Evolutionary conservation across 2,113 vertebrate genomes (phyloP), one percentile per base, ranked within the genome.

Genomic region (Vulpes ferrilata): DNA sequence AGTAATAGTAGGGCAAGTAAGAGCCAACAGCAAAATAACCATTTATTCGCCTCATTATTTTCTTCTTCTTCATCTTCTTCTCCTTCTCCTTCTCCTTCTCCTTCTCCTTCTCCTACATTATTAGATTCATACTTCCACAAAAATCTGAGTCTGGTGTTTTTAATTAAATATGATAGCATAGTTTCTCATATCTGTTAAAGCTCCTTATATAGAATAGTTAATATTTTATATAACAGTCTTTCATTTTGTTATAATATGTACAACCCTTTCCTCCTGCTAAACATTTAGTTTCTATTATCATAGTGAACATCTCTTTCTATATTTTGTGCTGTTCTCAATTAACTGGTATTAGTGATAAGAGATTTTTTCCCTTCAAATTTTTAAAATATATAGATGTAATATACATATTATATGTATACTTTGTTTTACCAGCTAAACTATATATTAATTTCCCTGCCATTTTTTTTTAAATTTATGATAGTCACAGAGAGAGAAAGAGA

Each of bases 321-420:
- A 57, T 86, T 95, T 95, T 73, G 16, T 12, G 59, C 94, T 85
- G 53, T 82, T 38, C 22, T 74, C 69, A 88, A 0, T 90, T 97
- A 79, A 92, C 48, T 96, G 57, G 59, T 95, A 10, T 89, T 86
- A 90, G 17, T 59, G 8, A 82, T 95, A 13, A 8, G 51, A 88
- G n/a, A 79, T 78, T 96, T 91, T 95, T 87, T 96, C 73, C 38
- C 73, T 95, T 95, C n/a, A 62, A 43, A 76, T 73, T 82, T 64
- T 93, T 92, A 90, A 55, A 65, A 55, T 55, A 38, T 65, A 62
- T 16, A 78, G 59, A 30, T 80, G 0, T 76, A 89, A 69, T 25
- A 76, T 20, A 35, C 8, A 79, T 94, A 87, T 35, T 95, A 27
- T 53, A 1, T 79, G 0, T 83, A 80, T 91, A 51, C 25, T 87